These are phyloP conservation scores for Agrypnia vestita DNA, from an alignment of 1,140 invertebrate species.

Conservation along the genomic window DNA sequence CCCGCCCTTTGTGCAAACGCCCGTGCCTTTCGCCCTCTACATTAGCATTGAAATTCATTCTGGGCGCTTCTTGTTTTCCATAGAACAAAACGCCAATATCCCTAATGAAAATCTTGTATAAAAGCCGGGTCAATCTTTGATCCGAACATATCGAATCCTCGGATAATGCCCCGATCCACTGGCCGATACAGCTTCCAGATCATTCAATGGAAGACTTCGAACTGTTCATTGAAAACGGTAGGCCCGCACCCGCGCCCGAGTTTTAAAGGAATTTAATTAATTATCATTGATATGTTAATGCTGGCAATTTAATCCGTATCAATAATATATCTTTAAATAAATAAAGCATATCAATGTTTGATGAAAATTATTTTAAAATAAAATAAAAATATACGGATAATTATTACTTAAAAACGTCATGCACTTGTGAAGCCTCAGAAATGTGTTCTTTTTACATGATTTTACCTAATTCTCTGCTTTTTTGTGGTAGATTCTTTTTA, in stretches of 20 bases:
- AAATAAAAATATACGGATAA: too few species aligned
- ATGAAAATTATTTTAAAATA: too few species aligned
- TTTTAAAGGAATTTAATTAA: too few species aligned
- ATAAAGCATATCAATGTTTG: too few species aligned
- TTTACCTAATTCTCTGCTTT: too few species aligned
- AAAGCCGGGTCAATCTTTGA: constrained; percentile 53
- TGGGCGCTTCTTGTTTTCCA: constrained; percentile 56
- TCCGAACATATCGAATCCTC: constrained; percentile 43
- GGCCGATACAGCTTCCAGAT: constrained; percentile 40
- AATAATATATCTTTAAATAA: too few species aligned
- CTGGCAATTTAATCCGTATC: too few species aligned
- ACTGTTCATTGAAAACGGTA: constrained; percentile 17
- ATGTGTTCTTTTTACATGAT: too few species aligned
- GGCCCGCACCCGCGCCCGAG: neutral
- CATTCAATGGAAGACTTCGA: constrained; percentile 44
- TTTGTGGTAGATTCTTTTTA: too few species aligned
- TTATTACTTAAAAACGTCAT: too few species aligned
- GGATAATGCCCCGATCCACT: constrained; percentile 41
- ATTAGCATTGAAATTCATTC: constrained; percentile 41
- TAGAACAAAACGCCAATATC: constrained; percentile 62
- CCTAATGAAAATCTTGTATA: constrained; percentile 57
- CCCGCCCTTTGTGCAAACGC: constrained; percentile 14
- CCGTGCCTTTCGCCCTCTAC: constrained; percentile 31
- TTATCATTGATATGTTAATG: too few species aligned
- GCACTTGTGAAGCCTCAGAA: too few species aligned